These are phyloP conservation scores for Tenthredo distinguenda DNA, from an alignment of 2,888 invertebrate genomes.

Conservation along the genomic window DNA sequence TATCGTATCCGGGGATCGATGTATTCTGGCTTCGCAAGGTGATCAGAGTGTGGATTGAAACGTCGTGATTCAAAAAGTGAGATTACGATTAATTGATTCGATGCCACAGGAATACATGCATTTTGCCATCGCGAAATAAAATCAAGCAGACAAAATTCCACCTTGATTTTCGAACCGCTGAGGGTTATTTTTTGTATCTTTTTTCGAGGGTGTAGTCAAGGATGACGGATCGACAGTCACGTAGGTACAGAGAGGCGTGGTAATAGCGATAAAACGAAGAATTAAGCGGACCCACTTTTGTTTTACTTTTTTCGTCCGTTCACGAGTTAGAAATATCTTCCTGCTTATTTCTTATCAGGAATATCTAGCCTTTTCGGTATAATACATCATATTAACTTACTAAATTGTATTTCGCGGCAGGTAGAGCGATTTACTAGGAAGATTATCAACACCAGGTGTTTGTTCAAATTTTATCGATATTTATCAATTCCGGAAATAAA, in stretches of 20 bases:
- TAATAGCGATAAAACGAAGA: constrained; percentile 20
- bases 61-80: neutral
- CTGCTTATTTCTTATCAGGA: neutral
- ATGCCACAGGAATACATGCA: neutral
- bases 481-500: no score
- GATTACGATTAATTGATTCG: neutral
- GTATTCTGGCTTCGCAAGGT: neutral
- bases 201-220: neutral
- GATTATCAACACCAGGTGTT: neutral
- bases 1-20: neutral
- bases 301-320: neutral
- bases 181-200: neutral
- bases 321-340: neutral
- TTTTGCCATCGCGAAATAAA: neutral
- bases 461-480: neutral
- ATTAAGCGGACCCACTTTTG: neutral
- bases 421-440: neutral
- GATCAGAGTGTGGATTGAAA: constrained; percentile 19
- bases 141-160: neutral
- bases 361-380: neutral
- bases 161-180: neutral
- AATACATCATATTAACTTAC: neutral
- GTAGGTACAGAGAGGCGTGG: constrained; percentile 24
- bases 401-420: neutral
- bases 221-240: constrained; percentile 42